Evolutionary conservation across 2,113 vertebrate species (phyloP), one percentile per base, ranked within the genome.

Genomic region (Dryoscopus gambensis): DNA sequence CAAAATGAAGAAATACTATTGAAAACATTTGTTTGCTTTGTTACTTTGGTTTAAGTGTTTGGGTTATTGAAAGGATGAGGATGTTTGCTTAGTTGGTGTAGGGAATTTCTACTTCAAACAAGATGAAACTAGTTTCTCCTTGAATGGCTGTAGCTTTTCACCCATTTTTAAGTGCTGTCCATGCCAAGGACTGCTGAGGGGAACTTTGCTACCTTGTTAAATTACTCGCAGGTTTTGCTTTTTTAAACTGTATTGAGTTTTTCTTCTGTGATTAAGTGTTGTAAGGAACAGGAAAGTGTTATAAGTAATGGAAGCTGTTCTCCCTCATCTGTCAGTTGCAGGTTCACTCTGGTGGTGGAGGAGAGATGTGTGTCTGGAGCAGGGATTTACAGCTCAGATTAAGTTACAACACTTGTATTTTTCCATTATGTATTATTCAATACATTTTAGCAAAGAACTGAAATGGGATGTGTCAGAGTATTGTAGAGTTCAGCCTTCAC

Each of bases 31-130:
- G n/a, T 84, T 95, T 87, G n/a, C n/a, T 53, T 68, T 89, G 40
- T 85, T 76, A 64, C 70, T 95, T 95, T 30, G 44, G 12, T 67
- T 90, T 23, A 83, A 39, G 74, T 63, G 39, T 76, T 87, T 1
- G 20, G 21, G 70, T 91, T 79, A 69, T 77, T 85, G 59, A 83
- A 89, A 71, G 53, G 70, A 69, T 79, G 86, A 79, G 59, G 65
- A 62, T 87, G 50, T 93, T 97, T 93, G 81, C 64, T 67, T 87
- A 64, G 46, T 15, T 76, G 2, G 1, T 57, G 24, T 68, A 23
- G 50, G 78, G 78, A 91, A 55, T 76, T 93, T 87, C 89, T 79
- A 46, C 70, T 87, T 79, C 68, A 91, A 94, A 87, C 87, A 91
- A 82, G 67, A 56, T 33, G 37, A 71, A 94, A 87, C 49, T 11